Conservation (phyloP, 2,797 vertebrate genomes). For the Chaetodon trifasciatus region DNA sequence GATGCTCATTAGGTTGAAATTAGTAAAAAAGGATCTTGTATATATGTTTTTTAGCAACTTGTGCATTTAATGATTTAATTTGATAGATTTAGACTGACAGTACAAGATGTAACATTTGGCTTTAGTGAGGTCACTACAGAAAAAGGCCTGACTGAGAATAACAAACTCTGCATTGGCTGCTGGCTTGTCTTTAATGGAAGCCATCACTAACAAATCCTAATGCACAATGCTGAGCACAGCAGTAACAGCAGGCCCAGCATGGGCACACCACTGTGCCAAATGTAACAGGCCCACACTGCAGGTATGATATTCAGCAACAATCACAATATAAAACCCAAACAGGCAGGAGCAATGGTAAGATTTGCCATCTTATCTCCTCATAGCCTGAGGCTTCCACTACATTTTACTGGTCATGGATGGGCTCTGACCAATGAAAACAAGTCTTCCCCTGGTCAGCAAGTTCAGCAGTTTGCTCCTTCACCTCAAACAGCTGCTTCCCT, state of each 20-base stretch:
- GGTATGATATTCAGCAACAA: constrained; percentile 41
- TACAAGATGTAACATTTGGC: neutral
- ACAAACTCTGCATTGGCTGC: constrained; percentile 30
- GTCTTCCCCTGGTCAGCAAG: constrained; percentile 55
- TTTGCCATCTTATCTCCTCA: constrained; percentile 7
- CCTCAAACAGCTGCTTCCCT: constrained; percentile 55
- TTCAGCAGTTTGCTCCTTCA: constrained; percentile 45
- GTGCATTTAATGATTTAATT: neutral
- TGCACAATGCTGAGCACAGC: constrained; percentile 50
- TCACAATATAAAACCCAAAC: constrained; percentile 33
- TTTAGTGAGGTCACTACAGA: constrained; percentile 15
- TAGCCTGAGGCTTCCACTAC: constrained; percentile 10
- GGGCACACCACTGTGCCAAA: constrained; percentile 55
- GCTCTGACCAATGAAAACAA: constrained; percentile 43
- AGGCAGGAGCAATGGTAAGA: constrained; percentile 3
- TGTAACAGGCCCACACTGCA: constrained; percentile 45
- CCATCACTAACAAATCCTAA: constrained; percentile 32
- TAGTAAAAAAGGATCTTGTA: neutral
- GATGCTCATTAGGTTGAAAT: neutral
- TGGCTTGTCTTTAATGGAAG: constrained; percentile 52
- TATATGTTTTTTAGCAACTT: neutral
- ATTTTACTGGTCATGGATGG: constrained; percentile 37
- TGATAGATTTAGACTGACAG: neutral
- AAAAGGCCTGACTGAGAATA: constrained; percentile 23
- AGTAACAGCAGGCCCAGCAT: constrained; percentile 54